Evolutionary conservation across 30 jellyfish, hydroid and myxozoan genomes (phyloP), one percentile per base, ranked within the genome.

Genomic region (Hydractinia echinata): DNA sequence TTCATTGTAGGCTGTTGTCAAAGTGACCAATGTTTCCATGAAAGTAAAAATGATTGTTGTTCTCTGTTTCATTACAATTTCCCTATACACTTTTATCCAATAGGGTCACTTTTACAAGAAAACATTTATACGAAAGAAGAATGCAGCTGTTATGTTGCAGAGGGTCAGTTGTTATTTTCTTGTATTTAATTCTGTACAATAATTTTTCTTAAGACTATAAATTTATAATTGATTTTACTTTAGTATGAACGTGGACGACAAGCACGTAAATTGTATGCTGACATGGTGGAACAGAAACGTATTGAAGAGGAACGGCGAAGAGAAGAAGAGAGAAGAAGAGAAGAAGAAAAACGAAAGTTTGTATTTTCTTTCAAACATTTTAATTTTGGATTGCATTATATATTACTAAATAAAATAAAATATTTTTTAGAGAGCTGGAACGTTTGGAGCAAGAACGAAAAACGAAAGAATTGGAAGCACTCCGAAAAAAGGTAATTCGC

Each of bases 211-310:
- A 16, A 58, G 18, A 58, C 19, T 11, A 58, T 58, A 58, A 9
- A 58, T 58, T 58, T 16, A 58, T 11, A 58, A 58, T 58, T 58
- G 69, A 58, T 20, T 73, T 13, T 39, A 11, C 56, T 78, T 10
- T 50, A 92, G 98, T 81, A 68, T 76, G 96, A 87, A 73, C 95
- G 98, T n/a, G 98, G 98, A 13, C 92, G 98, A 10, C 89, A 86
- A 54, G 96, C 96, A 9, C 69, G 98, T 61, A 83, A 69, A 54
- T 54, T 92, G 54, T 92, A 86, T 81, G 91, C 82, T 13, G 86
- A 80, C 8, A 55, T 92, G 81, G 84, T 92, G 79, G 98, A 92
- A 82, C 95, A 87, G 81, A 92, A 92, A 55, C 86, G 98, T 53
- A 89, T 87, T 53, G 98, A 92, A 76, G 98, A 92, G 71, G 98